Evolutionary conservation across 2,797 vertebrate genomes (phyloP).

Genomic region (Miichthys miiuy): DNA sequence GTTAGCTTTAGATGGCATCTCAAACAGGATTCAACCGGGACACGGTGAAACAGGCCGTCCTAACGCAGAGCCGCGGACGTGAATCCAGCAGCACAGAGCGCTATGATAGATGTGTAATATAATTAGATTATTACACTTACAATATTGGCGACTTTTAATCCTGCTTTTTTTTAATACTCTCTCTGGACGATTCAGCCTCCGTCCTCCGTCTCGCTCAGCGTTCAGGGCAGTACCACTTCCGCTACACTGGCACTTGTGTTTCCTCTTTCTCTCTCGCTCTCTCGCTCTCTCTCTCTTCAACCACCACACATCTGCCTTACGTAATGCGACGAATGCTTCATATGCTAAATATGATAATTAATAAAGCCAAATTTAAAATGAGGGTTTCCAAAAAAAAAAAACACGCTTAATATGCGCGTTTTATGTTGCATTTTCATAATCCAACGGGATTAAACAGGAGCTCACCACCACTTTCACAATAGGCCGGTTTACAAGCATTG

Average conservation of each 20-base stretch:
- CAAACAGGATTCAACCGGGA: constrained; percentile 54
- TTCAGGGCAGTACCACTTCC: constrained; percentile 90
- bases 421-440: background rate
- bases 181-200: constrained; percentile 83
- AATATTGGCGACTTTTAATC: constrained; percentile 80
- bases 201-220: constrained; percentile 85
- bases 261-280: constrained; percentile 77
- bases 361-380: background rate
- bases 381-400: background rate
- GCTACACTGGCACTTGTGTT: constrained; percentile 86
- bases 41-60: constrained; percentile 42
- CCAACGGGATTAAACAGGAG: background rate
- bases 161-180: constrained; percentile 72
- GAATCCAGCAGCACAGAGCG: background rate
- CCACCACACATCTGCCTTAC: constrained; percentile 79
- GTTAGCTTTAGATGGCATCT: constrained; percentile 67
- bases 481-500: background rate
- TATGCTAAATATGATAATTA: constrained; percentile 10
- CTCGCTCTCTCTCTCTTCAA: constrained; percentile 61
- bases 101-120: background rate
- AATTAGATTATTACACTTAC: constrained; percentile 74
- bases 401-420: background rate
- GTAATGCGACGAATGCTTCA: constrained; percentile 65
- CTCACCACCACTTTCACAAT: background rate
- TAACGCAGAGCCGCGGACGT: constrained; percentile 17